Evolutionary conservation across 1,140 invertebrate species (phyloP), one percentile per base, ranked within the genome.

Genomic region (Elysia chlorotica): DNA sequence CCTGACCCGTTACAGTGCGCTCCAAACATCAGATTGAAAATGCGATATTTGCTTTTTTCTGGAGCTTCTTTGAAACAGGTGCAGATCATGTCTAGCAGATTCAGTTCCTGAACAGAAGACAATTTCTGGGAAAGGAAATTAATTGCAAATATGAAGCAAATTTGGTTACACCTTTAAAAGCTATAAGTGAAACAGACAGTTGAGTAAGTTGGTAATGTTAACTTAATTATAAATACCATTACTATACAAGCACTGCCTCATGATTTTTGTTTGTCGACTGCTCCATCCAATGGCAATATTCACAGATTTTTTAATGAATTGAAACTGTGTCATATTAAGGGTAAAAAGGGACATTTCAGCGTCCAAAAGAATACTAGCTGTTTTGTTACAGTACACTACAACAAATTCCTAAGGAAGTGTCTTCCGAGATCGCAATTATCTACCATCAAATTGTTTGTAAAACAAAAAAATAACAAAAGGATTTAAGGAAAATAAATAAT

Each of bases 1-100:
- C 79, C 82, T 19, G 66, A 53, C 10, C 69, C 66, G 35, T 83
- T 80, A n/a, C 78, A 77, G 71, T 76, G 78, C 0, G 78, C 81
- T 35, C 81, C 80, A 71, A 85, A 85, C 66, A 85, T 85, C 53
- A 81, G 75, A 57, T 75, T 76, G 65, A 85, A 85, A 6, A 83
- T 74, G 28, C 67, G 76, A 62, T 80, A 83, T 71, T 82, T 78
- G 28, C 76, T 77, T 36, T 80, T 78, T 65, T 83, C 79, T 57
- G 76, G 72, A 0, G 79, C 79, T 35, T 81, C 78, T 37, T 78
- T 73, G 54, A 83, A 74, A 62, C 76, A 78, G 41, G 75, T 75
- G 75, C 82, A 82, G 25, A 85, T 65, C 77, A 85, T 78, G 68
- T 85, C 81, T 17, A 85, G 41, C 4, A 85, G 65, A 37, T 83